A percentile compares a stretch with the other conserved stretches of the same genome.
These are phyloP conservation scores for Epirrhoe alternata DNA, from an alignment of 2,888 invertebrate genomes.

Conservation along the genomic window DNA sequence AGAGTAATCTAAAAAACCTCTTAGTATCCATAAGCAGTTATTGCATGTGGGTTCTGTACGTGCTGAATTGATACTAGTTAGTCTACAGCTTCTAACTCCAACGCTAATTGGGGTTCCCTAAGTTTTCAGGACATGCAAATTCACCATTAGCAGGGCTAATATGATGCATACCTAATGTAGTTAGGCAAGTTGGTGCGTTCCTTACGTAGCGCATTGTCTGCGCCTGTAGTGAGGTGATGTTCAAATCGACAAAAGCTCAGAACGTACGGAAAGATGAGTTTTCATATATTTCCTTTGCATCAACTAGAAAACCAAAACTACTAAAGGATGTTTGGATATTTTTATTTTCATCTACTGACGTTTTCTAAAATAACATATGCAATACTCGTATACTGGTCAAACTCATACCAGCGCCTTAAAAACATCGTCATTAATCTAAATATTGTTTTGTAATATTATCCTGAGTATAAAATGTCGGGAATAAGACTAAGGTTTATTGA, in stretches of 20 bases:
- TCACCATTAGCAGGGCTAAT: constrained; percentile 30
- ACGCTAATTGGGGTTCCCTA: constrained; percentile 22
- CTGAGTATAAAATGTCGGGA: too few relatives aligned
- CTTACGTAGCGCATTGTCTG: constrained; percentile 21
- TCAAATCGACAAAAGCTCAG: neutral
- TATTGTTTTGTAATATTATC: too few relatives aligned
- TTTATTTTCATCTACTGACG: too few relatives aligned
- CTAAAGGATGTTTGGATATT: too few relatives aligned
- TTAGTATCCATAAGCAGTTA: neutral
- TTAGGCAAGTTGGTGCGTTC: constrained; percentile 24
- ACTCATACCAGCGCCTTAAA: too few relatives aligned
- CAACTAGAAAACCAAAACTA: too few relatives aligned
- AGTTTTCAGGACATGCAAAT: constrained; percentile 35
- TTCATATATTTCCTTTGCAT: too few relatives aligned
- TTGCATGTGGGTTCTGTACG: neutral
- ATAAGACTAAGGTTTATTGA: too few relatives aligned
- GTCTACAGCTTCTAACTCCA: constrained; percentile 6
- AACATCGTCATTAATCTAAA: too few relatives aligned
- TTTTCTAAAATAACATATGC: too few relatives aligned
- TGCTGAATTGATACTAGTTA: constrained; percentile 12
- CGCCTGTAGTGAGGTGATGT: constrained; percentile 13
- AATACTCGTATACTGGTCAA: too few relatives aligned
- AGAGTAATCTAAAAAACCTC: too few relatives aligned
- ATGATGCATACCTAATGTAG: constrained; percentile 29
- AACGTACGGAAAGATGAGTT: neutral